phyloP scores from a whole-genome alignment of 2,113 vertebrate species.

The Actinemys pallida region DNA sequence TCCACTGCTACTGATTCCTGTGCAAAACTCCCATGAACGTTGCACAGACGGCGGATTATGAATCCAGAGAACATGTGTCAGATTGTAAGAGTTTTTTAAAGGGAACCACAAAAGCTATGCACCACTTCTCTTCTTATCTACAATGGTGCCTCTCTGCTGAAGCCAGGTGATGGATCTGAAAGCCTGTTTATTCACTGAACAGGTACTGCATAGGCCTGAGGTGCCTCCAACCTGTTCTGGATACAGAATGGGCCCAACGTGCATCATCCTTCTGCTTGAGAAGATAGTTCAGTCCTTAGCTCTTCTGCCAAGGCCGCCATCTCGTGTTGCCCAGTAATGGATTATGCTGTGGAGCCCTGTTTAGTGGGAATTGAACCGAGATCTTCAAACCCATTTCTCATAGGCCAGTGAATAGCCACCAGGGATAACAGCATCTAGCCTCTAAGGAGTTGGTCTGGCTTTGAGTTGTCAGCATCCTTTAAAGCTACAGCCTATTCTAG shows the following conservation, averaged over 20 bases:
- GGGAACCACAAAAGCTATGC: neutral
- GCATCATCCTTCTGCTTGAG: neutral
- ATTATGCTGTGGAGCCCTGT: neutral
- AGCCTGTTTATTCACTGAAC: neutral
- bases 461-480: neutral
- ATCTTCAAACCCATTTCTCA: neutral
- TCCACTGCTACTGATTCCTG: neutral
- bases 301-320: neutral
- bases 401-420: neutral
- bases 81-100: neutral
- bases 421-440: neutral
- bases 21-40: neutral
- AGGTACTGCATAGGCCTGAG: neutral
- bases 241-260: neutral
- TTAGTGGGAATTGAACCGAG: conserved; percentile 13
- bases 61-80: neutral
- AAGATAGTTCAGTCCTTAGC: neutral
- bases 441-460: neutral
- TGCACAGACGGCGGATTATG: neutral
- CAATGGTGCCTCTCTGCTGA: neutral
- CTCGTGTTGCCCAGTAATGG: neutral
- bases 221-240: neutral
- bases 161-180: neutral
- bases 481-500: neutral
- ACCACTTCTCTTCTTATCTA: neutral